A percentile compares a stretch with the other conserved stretches of the same genome.
Evolutionary conservation across 2,113 vertebrate genomes (phyloP).

Genomic region (Sialia sialis): DNA sequence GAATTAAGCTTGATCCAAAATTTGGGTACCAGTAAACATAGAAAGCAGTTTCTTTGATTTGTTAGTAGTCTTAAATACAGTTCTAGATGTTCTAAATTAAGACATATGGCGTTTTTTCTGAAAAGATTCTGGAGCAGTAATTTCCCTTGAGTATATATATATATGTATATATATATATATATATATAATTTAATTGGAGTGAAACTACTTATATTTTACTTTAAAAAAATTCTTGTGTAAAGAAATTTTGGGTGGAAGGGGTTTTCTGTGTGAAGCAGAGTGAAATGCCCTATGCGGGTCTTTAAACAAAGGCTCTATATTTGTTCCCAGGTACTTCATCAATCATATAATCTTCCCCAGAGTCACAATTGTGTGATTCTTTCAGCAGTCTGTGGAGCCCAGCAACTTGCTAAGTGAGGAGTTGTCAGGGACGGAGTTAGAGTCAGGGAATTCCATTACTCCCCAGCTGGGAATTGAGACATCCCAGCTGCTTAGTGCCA

Average conservation of each 20-base stretch:
- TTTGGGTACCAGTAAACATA: not conserved
- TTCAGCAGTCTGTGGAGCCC: not conserved
- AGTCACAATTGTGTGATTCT: not conserved
- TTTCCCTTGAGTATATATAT: not conserved
- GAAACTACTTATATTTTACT: not conserved
- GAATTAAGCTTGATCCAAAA: not conserved
- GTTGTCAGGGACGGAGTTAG: not conserved
- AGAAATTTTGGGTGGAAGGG: not conserved
- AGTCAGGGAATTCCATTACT: not conserved
- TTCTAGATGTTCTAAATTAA: not conserved
- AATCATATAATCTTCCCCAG: not conserved
- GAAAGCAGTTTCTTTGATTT: not conserved
- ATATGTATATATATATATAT: not conserved
- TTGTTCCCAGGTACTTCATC: not conserved
- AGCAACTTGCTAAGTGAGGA: not conserved
- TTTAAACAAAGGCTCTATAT: not conserved
- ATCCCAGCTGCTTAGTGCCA: not conserved
- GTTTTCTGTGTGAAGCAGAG: not conserved
- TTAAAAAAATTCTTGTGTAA: not conserved
- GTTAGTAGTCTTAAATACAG: not conserved
- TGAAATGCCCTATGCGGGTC: not conserved
- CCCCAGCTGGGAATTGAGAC: not conserved
- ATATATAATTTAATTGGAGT: not conserved
- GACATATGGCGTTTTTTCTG: not conserved
- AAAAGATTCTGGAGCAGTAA: not conserved